Percentiles rank a stretch among this genome's conserved stretches.
phyloP scores from a whole-genome alignment of 2,113 vertebrate species.

The Vimba vimba region DNA sequence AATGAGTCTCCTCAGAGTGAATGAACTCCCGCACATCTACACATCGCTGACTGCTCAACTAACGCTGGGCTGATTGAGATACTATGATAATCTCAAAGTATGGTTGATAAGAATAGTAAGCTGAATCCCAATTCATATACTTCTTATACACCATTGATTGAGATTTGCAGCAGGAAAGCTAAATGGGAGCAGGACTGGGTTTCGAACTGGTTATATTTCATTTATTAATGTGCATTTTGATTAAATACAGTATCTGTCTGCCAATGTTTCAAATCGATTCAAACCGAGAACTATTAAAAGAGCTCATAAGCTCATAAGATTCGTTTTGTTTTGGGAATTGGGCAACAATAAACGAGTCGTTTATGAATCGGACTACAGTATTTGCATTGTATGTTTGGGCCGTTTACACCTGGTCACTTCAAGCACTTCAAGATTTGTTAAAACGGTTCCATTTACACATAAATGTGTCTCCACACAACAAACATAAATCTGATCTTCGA shows the following conservation, averaged over 20 bases:
- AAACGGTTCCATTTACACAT: too few relatives aligned
- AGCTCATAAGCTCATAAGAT: not conserved
- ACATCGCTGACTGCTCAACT: conserved; percentile 11
- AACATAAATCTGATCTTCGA: too few relatives aligned
- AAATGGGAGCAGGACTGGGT: too few relatives aligned
- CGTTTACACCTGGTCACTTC: too few relatives aligned
- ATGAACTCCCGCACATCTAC: conserved; percentile 15
- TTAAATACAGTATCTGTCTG: not conserved
- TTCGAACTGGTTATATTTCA: not conserved
- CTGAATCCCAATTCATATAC: not conserved
- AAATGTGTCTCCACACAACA: too few relatives aligned
- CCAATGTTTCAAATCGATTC: too few relatives aligned
- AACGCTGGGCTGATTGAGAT: not conserved
- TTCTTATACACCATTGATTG: not conserved
- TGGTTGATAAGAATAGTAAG: not conserved
- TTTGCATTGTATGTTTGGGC: too few relatives aligned
- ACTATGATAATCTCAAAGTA: not conserved
- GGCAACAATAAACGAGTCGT: not conserved
- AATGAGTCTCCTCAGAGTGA: conserved; percentile 48
- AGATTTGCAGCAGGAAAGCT: not conserved
- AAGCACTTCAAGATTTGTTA: too few relatives aligned
- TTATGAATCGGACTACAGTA: too few relatives aligned
- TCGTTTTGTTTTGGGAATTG: not conserved
- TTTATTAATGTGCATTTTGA: not conserved
- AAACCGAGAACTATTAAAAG: not conserved